Conservation (phyloP, 2,797 vertebrate genomes). For the Lepus townsendii region DNA sequence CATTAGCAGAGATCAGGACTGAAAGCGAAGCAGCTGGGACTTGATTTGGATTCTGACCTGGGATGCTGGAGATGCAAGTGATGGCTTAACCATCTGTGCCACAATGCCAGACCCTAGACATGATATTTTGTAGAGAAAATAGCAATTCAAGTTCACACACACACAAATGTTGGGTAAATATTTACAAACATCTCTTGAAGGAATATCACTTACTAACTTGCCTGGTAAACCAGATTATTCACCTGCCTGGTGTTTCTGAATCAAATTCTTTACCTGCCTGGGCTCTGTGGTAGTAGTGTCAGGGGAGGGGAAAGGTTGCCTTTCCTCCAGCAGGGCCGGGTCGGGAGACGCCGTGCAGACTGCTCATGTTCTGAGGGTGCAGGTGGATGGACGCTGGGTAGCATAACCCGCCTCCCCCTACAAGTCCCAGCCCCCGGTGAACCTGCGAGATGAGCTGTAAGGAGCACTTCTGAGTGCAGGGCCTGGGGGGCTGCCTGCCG, state of each 20-base stretch:
- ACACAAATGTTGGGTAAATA: background rate
- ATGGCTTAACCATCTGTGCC: too few relatives aligned
- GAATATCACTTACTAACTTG: background rate
- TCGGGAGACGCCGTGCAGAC: background rate
- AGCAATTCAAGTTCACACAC: background rate
- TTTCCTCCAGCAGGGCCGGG: background rate
- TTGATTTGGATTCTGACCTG: too few relatives aligned
- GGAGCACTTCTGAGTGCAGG: background rate
- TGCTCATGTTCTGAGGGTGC: background rate
- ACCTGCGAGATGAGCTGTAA: background rate
- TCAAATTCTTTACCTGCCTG: background rate
- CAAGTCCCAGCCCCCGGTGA: background rate
- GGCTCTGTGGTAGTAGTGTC: background rate
- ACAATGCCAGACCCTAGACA: background rate
- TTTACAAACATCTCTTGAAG: constrained; percentile 19
- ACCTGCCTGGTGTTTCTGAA: background rate
- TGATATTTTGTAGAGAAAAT: constrained; percentile 33
- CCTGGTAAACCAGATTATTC: background rate
- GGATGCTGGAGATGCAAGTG: too few relatives aligned
- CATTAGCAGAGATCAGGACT: too few relatives aligned
- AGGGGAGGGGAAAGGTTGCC: background rate
- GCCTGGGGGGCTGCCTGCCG: background rate
- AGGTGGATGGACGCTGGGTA: background rate
- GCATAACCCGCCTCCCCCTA: background rate
- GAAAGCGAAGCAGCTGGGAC: too few relatives aligned